These are phyloP conservation scores for Trachelus tabidus DNA, from an alignment of 2,888 invertebrate genomes.

Conservation along the genomic window DNA sequence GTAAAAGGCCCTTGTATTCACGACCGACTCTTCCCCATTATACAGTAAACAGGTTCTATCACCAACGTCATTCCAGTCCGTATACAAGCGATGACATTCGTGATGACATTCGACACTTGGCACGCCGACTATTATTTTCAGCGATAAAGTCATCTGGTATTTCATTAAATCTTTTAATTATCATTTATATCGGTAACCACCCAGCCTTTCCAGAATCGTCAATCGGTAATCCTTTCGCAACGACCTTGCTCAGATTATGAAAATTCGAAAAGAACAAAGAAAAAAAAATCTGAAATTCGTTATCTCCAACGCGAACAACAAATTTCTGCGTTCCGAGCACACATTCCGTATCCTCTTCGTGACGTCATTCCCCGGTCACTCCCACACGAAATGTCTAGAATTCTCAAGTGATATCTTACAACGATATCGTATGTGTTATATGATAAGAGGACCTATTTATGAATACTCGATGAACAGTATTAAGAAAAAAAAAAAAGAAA, in stretches of 20 bases:
- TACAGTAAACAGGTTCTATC: background rate
- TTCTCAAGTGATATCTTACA: background rate
- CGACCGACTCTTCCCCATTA: background rate
- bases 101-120: background rate
- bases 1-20: background rate
- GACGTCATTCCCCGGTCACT: background rate
- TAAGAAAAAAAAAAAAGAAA: too few species aligned
- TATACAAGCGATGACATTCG: background rate
- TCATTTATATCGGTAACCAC: background rate
- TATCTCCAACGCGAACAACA: background rate
- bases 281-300: background rate
- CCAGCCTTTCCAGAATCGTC: background rate
- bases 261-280: background rate
- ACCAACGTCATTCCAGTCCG: background rate
- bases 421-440: background rate
- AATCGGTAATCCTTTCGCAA: background rate
- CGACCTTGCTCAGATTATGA: background rate
- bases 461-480: background rate
- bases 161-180: background rate
- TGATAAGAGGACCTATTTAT: background rate
- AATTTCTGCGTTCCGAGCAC: background rate
- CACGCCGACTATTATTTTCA: background rate
- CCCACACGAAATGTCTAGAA: background rate
- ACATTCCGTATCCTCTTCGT: background rate
- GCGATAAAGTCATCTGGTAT: background rate